Base-by-base conservation (phyloP, 1,140 invertebrate species). In the Drosophila ohnishii region DNA sequence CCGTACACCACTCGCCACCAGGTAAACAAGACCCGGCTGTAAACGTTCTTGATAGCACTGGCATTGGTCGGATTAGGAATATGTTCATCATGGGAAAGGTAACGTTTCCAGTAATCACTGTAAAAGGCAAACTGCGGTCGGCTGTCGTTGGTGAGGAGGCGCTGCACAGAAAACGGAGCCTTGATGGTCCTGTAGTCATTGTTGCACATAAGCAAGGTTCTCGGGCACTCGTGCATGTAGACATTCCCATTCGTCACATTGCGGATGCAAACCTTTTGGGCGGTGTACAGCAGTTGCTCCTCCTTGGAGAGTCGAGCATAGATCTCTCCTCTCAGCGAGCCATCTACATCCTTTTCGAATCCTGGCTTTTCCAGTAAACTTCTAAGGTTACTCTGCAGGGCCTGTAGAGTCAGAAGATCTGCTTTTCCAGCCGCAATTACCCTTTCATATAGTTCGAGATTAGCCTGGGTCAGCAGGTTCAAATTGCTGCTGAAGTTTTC, bases 141-240 rank as follows among this genome's bases (percentile, higher is more conserved):
- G 32, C 34, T 66, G 34, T 66, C 70, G 32, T 71, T 74, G 14
- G 10, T n/a, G n/a, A 77, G 42, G 0, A 55, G 55, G 1, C 84
- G 84, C 32, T 80, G 58, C 11, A 88, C 53, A 1, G 60, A 48
- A 47, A 72, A 88, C 0, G 84, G 45, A 0, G 84, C 84, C 57
- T 57, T 84, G 11, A 1, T 7, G 50, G 3, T 35, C 39, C 83
- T 88, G 8, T 58, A 44, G 48, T 88, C 77, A 57, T 85, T 88
- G 8, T 63, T 85, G 65, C 88, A 90, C 39, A 90, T 87, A 8
- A 90, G 39, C 39, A 70, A 79, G 2, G 87, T 82, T 16, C 84
- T 70, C 13, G 83, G 72, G 14, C 88, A 90, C 55, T 90, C 88
- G 53, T 84, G 79, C 28, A 90, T 50, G 30, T 90, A 90, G 39